Evolutionary conservation across 2,797 vertebrate genomes (phyloP).

Genomic region (Sebastes ruberrimus): DNA sequence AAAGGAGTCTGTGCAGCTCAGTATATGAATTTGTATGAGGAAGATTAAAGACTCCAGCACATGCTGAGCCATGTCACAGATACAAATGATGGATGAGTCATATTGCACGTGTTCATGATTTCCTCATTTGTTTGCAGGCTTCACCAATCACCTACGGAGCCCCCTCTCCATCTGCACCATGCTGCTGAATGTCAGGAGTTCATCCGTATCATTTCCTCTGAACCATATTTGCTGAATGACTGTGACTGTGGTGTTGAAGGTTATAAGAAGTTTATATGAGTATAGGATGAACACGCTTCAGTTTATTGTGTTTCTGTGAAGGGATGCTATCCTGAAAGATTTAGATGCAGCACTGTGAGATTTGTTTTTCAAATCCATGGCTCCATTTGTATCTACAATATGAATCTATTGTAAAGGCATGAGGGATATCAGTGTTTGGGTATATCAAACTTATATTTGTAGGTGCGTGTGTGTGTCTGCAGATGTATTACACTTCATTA

Average conservation of each 20-base stretch:
- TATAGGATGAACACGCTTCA: neutral
- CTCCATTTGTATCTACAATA: conserved; percentile 18
- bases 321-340: neutral
- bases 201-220: conserved; percentile 9
- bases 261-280: neutral
- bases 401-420: neutral
- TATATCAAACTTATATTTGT: conserved; percentile 5
- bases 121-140: conserved; percentile 47
- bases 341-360: neutral
- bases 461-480: neutral
- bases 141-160: conserved; percentile 20
- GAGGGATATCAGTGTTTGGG: neutral
- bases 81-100: conserved; percentile 52
- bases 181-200: conserved; percentile 34
- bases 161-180: neutral
- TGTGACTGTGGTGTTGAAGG: conserved; percentile 9
- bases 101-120: conserved; percentile 37
- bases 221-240: conserved; percentile 6
- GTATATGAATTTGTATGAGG: conserved; percentile 28
- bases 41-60: conserved; percentile 24
- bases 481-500: conserved; percentile 21
- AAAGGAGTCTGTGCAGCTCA: neutral
- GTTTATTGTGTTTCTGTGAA: neutral
- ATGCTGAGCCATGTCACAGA: conserved; percentile 20
- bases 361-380: neutral